phyloP scores from a whole-genome alignment of 2,888 invertebrate species.

The Galerucella calmariensis region DNA sequence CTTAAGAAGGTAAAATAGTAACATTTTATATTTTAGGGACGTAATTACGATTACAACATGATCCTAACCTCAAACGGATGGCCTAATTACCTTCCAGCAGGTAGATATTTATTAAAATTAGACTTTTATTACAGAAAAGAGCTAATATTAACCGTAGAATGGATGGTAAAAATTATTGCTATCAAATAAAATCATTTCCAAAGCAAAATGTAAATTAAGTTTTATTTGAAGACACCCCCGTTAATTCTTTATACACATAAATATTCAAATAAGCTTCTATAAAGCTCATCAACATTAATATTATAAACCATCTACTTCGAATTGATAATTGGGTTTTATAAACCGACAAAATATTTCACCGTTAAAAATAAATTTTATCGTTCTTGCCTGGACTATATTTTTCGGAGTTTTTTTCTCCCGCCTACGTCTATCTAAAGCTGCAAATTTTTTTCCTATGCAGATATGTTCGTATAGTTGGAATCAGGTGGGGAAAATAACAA shows the following conservation, averaged over 20 bases:
- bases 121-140: constrained; percentile 10
- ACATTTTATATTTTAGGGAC: constrained; percentile 21
- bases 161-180: constrained; percentile 24
- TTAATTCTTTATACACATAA: no score
- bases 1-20: constrained; percentile 8
- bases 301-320: no score
- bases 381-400: not conserved
- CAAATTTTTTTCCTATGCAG: constrained; percentile 12
- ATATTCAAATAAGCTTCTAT: no score
- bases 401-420: not conserved
- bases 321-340: no score
- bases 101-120: constrained; percentile 15
- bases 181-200: not conserved
- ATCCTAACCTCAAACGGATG: constrained; percentile 29
- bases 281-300: no score
- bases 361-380: no score
- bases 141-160: constrained; percentile 11
- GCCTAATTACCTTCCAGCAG: constrained; percentile 22
- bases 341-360: no score
- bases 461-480: constrained; percentile 15
- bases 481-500: constrained; percentile 26
- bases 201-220: not conserved
- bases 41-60: constrained; percentile 19
- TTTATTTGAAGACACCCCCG: no score
- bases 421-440: not conserved